Evolutionary conservation across 2,888 invertebrate species (phyloP).

Genomic region (Brachypterus glaber): DNA sequence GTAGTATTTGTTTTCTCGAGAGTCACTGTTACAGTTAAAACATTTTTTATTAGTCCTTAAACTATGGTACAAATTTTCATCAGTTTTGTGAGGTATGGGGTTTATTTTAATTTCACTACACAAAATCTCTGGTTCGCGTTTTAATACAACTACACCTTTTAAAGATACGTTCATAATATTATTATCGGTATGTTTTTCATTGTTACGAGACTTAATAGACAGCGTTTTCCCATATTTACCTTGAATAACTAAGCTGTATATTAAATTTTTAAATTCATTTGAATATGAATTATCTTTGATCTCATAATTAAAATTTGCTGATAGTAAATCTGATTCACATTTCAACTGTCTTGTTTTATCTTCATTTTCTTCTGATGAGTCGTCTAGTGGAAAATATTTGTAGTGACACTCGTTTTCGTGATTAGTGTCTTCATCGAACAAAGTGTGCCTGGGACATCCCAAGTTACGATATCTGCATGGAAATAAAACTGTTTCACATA

Average conservation of each 20-base stretch:
- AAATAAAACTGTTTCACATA: conserved; percentile 26
- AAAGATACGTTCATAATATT: conserved; percentile 15
- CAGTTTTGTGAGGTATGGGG: too few relatives aligned
- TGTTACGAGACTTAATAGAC: conserved; percentile 5
- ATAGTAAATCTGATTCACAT: conserved; percentile 12
- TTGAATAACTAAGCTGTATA: conserved; percentile 16
- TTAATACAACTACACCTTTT: conserved; percentile 18
- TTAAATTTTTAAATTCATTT: conserved; percentile 13
- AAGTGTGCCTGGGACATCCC: conserved; percentile 26
- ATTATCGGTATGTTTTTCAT: neutral
- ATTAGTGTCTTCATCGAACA: conserved; percentile 23
- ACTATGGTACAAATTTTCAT: too few relatives aligned
- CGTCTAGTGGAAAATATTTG: conserved; percentile 19
- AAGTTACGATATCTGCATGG: conserved; percentile 28
- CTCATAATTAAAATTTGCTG: conserved; percentile 13
- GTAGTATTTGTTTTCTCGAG: conserved; percentile 18
- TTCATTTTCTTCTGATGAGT: conserved; percentile 6
- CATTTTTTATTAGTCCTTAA: too few relatives aligned
- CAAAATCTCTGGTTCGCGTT: conserved; percentile 15
- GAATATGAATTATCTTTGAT: conserved; percentile 16
- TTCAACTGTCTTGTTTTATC: conserved; percentile 2
- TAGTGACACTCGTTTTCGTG: conserved; percentile 28
- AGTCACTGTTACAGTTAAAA: too few relatives aligned
- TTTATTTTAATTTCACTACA: conserved; percentile 16
- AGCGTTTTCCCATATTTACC: conserved; percentile 20